phyloP scores from a whole-genome alignment of 2,888 invertebrate species.

The Catocala fraxini region DNA sequence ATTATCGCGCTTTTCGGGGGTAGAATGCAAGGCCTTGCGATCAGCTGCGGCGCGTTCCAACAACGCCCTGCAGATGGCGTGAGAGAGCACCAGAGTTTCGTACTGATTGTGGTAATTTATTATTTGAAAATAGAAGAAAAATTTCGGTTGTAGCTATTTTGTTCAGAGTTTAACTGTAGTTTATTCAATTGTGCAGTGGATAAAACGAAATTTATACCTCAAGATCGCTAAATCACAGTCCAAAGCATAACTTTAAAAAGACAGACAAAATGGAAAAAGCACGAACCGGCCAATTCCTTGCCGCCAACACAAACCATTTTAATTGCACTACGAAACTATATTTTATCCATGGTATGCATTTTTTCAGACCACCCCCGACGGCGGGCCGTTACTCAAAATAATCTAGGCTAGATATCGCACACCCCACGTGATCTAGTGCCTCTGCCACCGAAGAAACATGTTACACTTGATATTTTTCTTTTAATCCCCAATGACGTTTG shows the following conservation, averaged over 20 bases:
- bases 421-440: constrained; percentile 75
- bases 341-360: constrained; percentile 78
- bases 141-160: not conserved
- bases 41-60: constrained; percentile 37
- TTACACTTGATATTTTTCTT: constrained; percentile 63
- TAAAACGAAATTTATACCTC: not conserved
- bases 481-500: constrained; percentile 73
- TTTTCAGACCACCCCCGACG: constrained; percentile 60
- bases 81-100: constrained; percentile 17
- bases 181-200: not conserved
- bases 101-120: constrained; percentile 45
- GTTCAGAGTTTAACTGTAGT: not conserved
- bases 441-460: constrained; percentile 72
- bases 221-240: not conserved
- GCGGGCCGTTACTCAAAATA: constrained; percentile 83
- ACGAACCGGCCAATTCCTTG: constrained; percentile 25
- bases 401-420: constrained; percentile 83
- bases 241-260: constrained; percentile 15
- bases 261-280: constrained; percentile 24
- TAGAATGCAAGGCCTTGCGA: constrained; percentile 57
- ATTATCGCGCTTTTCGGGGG: constrained; percentile 77
- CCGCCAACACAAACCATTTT: constrained; percentile 68
- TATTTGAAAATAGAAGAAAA: constrained; percentile 19
- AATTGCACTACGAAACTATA: constrained; percentile 82
- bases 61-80: constrained; percentile 20